These are phyloP conservation scores for Netelia melanura DNA, from an alignment of 2,888 invertebrate genomes.

Conservation along the genomic window DNA sequence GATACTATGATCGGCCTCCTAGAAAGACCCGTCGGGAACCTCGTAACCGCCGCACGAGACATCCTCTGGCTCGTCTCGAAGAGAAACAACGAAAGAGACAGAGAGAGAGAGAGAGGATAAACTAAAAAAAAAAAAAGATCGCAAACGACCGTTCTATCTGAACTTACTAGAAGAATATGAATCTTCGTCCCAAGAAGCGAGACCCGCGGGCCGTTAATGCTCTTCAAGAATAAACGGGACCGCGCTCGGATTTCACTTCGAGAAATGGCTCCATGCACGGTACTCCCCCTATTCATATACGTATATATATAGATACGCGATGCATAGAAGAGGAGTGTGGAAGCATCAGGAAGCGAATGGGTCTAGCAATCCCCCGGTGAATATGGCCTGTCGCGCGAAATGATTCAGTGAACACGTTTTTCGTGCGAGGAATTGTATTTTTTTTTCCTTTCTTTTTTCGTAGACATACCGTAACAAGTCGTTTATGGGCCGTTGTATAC, in stretches of 20 bases:
- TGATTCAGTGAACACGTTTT: conserved; percentile 48
- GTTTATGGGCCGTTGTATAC: neutral
- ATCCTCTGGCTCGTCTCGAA: neutral
- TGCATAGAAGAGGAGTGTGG: neutral
- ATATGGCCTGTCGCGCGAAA: conserved; percentile 31
- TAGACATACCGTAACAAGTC: neutral
- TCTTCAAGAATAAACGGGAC: conserved; percentile 63
- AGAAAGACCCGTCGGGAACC: neutral
- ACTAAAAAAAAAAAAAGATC: neutral
- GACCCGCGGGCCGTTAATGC: conserved; percentile 57
- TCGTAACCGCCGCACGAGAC: neutral
- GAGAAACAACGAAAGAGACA: neutral
- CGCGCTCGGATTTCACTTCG: conserved; percentile 60
- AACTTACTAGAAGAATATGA: conserved; percentile 43
- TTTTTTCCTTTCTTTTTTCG: neutral
- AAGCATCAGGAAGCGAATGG: conserved; percentile 31
- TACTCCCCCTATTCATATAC: neutral
- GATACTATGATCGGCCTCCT: neutral
- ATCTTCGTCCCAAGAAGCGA: conserved; percentile 40
- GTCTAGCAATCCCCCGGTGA: conserved; percentile 13
- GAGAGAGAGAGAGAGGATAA: too few species aligned
- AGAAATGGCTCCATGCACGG: conserved; percentile 46
- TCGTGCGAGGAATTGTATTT: neutral
- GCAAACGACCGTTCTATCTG: neutral
- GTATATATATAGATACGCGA: neutral